These are phyloP conservation scores for Leptinotarsa haldemani DNA, from an alignment of 2,888 invertebrate species.

Conservation along the genomic window DNA sequence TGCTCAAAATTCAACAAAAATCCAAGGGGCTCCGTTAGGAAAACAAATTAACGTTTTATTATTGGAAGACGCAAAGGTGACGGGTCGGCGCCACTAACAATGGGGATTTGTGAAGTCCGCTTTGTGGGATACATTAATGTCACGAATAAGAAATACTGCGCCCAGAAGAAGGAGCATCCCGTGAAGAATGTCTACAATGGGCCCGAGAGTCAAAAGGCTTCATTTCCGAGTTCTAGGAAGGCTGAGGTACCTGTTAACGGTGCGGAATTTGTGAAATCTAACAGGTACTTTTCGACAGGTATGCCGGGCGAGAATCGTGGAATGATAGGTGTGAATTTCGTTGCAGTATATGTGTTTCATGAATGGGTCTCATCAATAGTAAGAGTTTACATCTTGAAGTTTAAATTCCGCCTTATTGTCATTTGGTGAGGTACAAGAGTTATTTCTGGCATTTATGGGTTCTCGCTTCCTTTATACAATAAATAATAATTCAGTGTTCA, in stretches of 20 bases:
- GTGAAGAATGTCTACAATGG: slow-evolving; percentile 48
- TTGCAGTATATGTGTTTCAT: background rate
- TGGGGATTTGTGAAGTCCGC: slow-evolving; percentile 44
- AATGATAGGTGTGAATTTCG: slow-evolving; percentile 17
- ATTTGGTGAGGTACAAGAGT: no score
- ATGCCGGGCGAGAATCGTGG: slow-evolving; percentile 18
- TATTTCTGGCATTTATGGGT: no score
- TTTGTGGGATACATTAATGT: slow-evolving; percentile 44
- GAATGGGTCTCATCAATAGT: no score
- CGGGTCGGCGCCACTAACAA: slow-evolving; percentile 50
- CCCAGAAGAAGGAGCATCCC: slow-evolving; percentile 30
- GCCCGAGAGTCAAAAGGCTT: slow-evolving; percentile 48
- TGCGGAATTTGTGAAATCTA: slow-evolving; percentile 46
- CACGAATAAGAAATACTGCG: slow-evolving; percentile 38
- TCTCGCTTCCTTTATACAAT: no score
- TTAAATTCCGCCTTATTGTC: no score
- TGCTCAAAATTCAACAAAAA: background rate
- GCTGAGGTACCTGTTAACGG: slow-evolving; percentile 49
- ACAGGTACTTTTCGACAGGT: slow-evolving; percentile 52
- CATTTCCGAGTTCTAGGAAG: slow-evolving; percentile 54
- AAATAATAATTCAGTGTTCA: no score
- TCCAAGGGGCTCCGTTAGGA: slow-evolving; percentile 33
- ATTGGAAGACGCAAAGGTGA: slow-evolving; percentile 42
- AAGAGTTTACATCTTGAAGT: no score
- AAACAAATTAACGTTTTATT: slow-evolving; percentile 42